Percentiles rank a stretch among this genome's conserved stretches.
phyloP scores from a whole-genome alignment of 2,888 invertebrate species.

The Stenodema calcarata region DNA sequence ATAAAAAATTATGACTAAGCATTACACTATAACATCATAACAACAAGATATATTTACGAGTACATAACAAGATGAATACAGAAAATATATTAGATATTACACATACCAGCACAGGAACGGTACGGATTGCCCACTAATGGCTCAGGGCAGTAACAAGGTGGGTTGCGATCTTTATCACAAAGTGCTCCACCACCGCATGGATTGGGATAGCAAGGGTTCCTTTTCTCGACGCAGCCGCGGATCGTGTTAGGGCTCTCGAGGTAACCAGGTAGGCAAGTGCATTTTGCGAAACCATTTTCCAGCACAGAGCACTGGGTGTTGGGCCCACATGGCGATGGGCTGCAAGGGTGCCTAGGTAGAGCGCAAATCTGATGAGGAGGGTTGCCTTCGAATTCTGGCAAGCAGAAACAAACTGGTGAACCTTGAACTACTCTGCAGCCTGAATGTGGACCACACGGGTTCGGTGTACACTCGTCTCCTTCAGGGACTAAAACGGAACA shows the following conservation, averaged over 20 bases:
- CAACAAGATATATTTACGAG: not conserved
- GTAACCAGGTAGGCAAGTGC: constrained; percentile 82
- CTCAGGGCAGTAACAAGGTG: constrained; percentile 86
- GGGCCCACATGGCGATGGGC: constrained; percentile 85
- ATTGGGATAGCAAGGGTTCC: constrained; percentile 83
- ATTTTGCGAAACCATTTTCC: constrained; percentile 82
- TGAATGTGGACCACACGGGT: constrained; percentile 83
- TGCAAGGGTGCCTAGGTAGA: constrained; percentile 79
- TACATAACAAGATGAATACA: too few species aligned
- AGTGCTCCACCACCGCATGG: constrained; percentile 80
- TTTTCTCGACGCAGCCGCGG: constrained; percentile 79
- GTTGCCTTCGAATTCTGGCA: constrained; percentile 85
- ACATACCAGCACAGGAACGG: constrained; percentile 70
- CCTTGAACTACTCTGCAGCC: constrained; percentile 79
- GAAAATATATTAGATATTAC: not conserved
- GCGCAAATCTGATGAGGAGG: constrained; percentile 77
- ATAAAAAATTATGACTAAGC: constrained; percentile 60
- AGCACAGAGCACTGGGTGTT: constrained; percentile 84
- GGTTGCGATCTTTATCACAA: constrained; percentile 79
- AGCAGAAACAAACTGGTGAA: constrained; percentile 83
- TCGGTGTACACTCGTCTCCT: constrained; percentile 81
- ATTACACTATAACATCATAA: not conserved
- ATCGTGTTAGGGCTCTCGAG: constrained; percentile 88
- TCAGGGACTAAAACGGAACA: constrained; percentile 76
- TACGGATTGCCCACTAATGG: constrained; percentile 84